Percentiles rank a stretch among this genome's conserved stretches.
Conservation (phyloP, 2,113 vertebrate genomes). For the Mus musculus region DNA sequence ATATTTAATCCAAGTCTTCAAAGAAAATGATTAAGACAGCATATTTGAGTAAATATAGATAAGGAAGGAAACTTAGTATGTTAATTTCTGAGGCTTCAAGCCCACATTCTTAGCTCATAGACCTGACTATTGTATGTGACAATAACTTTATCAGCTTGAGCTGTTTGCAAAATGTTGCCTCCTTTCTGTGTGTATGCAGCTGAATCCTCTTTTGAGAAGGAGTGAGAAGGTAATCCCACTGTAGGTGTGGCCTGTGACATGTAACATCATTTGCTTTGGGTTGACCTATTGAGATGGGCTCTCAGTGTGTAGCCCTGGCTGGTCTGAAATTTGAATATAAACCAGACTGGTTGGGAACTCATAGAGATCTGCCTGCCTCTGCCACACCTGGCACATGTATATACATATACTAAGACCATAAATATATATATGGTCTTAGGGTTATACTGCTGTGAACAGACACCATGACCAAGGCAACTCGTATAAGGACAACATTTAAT, state of each 20-base stretch:
- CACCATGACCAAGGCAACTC: no score
- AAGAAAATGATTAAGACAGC: neutral
- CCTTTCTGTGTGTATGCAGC: neutral
- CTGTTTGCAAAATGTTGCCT: neutral
- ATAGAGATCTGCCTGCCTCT: neutral
- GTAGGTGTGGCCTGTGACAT: neutral
- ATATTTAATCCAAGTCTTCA: slow-evolving; percentile 30
- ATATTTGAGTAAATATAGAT: neutral
- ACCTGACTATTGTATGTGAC: neutral
- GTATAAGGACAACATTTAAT: no score
- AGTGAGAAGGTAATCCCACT: neutral
- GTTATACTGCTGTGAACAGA: no score
- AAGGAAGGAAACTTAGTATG: neutral
- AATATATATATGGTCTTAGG: no score
- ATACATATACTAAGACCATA: neutral
- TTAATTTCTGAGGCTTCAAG: neutral
- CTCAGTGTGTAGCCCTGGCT: neutral
- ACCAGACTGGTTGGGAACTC: neutral
- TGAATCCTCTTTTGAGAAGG: neutral
- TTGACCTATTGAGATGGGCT: neutral
- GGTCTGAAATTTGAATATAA: neutral
- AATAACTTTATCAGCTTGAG: neutral
- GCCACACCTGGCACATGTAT: no score
- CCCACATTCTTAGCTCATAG: neutral
- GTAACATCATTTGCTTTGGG: neutral